Conservation (phyloP, 2,888 invertebrate genomes). For the Apodemia hepburni region DNA sequence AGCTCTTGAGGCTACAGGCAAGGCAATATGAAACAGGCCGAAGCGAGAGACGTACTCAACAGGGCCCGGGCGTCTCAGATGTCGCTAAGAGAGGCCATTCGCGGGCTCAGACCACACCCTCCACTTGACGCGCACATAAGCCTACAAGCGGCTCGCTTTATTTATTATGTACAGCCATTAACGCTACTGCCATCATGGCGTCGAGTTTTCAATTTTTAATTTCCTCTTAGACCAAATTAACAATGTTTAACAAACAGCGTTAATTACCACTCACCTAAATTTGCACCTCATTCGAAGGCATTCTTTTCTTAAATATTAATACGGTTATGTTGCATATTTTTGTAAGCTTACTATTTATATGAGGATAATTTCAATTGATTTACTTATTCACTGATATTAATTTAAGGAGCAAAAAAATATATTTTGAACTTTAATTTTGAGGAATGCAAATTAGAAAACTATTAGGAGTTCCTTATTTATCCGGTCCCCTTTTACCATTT, state of each 20-base stretch:
- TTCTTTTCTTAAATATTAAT: not conserved
- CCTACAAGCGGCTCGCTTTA: constrained; percentile 71
- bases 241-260: constrained; percentile 58
- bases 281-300: constrained; percentile 45
- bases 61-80: constrained; percentile 74
- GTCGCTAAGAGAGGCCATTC: constrained; percentile 74
- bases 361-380: too few species aligned
- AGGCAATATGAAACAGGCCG: constrained; percentile 78
- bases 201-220: constrained; percentile 77
- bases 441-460: too few species aligned
- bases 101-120: constrained; percentile 73
- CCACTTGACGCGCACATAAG: constrained; percentile 77
- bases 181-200: constrained; percentile 73
- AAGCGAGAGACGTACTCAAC: constrained; percentile 67
- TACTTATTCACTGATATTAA: too few species aligned
- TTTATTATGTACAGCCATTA: constrained; percentile 80
- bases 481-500: too few species aligned
- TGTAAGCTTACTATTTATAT: too few species aligned
- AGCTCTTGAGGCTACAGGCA: constrained; percentile 64
- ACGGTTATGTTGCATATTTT: not conserved
- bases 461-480: too few species aligned
- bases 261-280: constrained; percentile 62
- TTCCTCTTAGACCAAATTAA: constrained; percentile 60
- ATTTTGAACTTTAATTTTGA: too few species aligned
- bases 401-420: too few species aligned